phyloP scores from a whole-genome alignment of 2,113 vertebrate species.

The Myxocyprinus asiaticus region DNA sequence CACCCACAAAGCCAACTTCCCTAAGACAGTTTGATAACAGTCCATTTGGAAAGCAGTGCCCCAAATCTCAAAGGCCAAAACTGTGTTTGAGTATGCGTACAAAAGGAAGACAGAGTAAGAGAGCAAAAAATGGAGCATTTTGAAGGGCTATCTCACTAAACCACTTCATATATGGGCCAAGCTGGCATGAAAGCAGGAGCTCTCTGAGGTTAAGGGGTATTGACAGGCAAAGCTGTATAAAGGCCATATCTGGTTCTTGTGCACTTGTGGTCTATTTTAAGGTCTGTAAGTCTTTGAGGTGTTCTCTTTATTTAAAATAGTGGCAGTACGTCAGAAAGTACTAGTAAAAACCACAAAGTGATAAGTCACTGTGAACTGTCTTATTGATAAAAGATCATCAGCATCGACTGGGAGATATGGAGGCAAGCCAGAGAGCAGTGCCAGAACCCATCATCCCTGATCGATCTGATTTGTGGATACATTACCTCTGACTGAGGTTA shows the following conservation, averaged over 20 bases:
- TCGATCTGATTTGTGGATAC: slow-evolving; percentile 11
- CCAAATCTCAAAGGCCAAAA: slow-evolving; percentile 36
- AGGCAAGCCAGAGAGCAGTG: neutral
- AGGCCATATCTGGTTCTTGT: neutral
- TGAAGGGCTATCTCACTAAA: slow-evolving; percentile 35
- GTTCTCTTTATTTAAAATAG: slow-evolving; percentile 31
- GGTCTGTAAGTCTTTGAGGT: slow-evolving; percentile 17
- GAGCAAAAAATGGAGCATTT: slow-evolving; percentile 19
- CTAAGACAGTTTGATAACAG: slow-evolving; percentile 30
- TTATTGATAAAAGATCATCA: slow-evolving; percentile 45
- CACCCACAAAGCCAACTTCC: slow-evolving; percentile 23
- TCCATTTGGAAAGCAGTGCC: slow-evolving; percentile 25
- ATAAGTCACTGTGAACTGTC: slow-evolving; percentile 43
- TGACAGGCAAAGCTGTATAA: slow-evolving; percentile 34
- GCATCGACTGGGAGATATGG: slow-evolving; percentile 24
- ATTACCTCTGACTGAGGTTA: neutral
- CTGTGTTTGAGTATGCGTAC: neutral
- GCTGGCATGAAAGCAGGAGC: slow-evolving; percentile 20
- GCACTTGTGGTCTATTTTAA: slow-evolving; percentile 17
- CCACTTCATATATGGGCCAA: slow-evolving; percentile 26
- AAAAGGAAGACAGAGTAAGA: slow-evolving; percentile 12
- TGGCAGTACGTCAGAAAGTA: neutral
- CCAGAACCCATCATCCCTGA: neutral
- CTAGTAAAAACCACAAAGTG: slow-evolving; percentile 17
- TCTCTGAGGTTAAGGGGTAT: slow-evolving; percentile 41